Percentiles rank a stretch among this genome's conserved stretches.
Conservation (phyloP, 2,113 vertebrate species). For the Daboia siamensis region DNA sequence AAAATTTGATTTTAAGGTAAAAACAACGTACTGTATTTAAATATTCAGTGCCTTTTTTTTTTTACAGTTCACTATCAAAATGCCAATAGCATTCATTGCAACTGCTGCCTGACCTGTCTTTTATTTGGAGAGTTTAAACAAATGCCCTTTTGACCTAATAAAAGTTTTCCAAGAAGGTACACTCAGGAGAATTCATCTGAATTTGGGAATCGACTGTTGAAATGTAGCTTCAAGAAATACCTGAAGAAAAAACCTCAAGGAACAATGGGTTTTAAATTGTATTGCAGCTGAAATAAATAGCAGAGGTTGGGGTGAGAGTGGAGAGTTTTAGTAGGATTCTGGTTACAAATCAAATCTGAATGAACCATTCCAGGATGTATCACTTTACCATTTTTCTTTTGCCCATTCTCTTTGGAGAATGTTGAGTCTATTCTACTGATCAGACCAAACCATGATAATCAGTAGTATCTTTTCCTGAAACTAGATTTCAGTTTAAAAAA, state of each 20-base stretch:
- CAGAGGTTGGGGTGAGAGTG: neutral
- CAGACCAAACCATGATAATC: neutral
- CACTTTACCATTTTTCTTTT: neutral
- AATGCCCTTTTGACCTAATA: neutral
- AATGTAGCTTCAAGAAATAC: neutral
- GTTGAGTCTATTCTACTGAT: neutral
- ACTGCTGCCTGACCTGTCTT: neutral
- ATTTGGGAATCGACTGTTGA: neutral
- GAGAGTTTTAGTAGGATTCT: neutral
- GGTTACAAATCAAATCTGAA: neutral
- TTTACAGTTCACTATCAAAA: neutral
- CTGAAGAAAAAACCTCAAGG: neutral
- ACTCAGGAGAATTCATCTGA: neutral
- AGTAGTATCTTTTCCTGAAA: neutral
- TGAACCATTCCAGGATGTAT: neutral
- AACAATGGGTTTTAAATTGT: neutral
- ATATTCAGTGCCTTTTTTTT: neutral
- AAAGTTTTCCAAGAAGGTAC: neutral
- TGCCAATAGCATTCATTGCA: neutral
- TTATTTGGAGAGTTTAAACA: neutral
- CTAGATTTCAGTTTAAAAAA: neutral
- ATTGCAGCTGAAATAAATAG: neutral
- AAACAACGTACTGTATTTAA: neutral
- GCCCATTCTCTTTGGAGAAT: neutral
- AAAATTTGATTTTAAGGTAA: neutral